Evolutionary conservation across 2,113 vertebrate genomes (phyloP).

Genomic region (Campylomormyrus numenius): DNA sequence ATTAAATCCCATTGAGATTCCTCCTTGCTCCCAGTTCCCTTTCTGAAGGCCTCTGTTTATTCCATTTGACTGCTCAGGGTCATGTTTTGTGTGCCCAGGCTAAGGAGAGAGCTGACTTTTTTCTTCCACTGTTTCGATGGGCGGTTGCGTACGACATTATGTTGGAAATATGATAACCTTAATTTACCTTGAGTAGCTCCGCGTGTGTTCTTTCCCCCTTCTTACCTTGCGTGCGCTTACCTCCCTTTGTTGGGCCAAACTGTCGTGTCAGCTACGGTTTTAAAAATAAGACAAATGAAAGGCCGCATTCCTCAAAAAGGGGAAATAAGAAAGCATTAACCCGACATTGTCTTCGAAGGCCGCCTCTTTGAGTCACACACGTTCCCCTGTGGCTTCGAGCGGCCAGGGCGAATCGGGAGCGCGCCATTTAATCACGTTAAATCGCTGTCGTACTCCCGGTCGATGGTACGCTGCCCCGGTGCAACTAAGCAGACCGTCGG

Average conservation of each 20-base stretch:
- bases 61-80: constrained; percentile 25
- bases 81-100: constrained; percentile 17
- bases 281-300: constrained; percentile 16
- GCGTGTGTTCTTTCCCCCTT: constrained; percentile 26
- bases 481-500: not conserved
- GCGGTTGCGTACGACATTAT: constrained; percentile 23
- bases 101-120: constrained; percentile 15
- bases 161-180: constrained; percentile 42
- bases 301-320: constrained; percentile 14
- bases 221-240: not conserved
- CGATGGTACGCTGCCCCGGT: not conserved
- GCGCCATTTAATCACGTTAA: not conserved
- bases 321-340: constrained; percentile 40
- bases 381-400: constrained; percentile 27
- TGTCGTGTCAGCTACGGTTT: constrained; percentile 24
- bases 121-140: constrained; percentile 10
- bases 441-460: not conserved
- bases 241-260: constrained; percentile 38
- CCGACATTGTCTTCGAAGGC: constrained; percentile 40
- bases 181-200: constrained; percentile 51
- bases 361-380: constrained; percentile 38
- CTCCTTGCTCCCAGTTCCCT: not conserved
- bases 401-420: not conserved
- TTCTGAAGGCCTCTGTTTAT: constrained; percentile 11
- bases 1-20: constrained; percentile 22